Base-by-base conservation (phyloP, 2,797 vertebrate species). In the Anniella stebbinsi region DNA sequence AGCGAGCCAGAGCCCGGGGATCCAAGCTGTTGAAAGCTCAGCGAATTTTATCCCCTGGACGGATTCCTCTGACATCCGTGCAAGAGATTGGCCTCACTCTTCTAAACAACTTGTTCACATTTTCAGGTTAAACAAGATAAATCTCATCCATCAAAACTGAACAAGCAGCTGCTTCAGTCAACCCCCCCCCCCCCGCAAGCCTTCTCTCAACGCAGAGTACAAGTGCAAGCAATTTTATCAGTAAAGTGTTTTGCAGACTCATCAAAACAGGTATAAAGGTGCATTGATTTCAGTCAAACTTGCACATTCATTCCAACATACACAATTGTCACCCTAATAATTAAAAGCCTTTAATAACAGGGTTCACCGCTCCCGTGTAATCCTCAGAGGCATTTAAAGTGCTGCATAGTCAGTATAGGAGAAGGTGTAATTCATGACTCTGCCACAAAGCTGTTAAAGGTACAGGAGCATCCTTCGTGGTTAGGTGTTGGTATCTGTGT, bases 321-420 rank as follows among this genome's bases (percentile, higher is more conserved):
- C 17, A 67, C 41, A 57, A 63, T 36, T 81, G 23, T 25, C 25
- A 38, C 45, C 33, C 38, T 54, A 36, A 75, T 82, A 76, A 90
- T 80, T 76, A 82, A 81, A 70, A 17, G 15, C 38, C 28, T 89
- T 89, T 89, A 85, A 85, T 89, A 78, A 80, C 28, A 89, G 45
- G 36, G n/a, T 78, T 85, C n/a, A 78, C n/a, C 57, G 48, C 36
- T 85, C 28, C 36, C 38, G 60, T 51, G 17, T 63, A 81, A 63
- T 63, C 36, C 67, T 48, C 21, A 80, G 57, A 36, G 18, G 54
- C 69, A 76, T 51, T 86, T 41, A 67, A 87, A 54, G 15, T 67
- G 75, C 28, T 90, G 84, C 57, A 81, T 54, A 82, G n/a, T 76
- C 45, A 90, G 63, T 36, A 28, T n/a, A 76, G 23, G 67, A 51